Base-by-base conservation (phyloP, 2,113 vertebrate species). In the Ursus arctos region DNA sequence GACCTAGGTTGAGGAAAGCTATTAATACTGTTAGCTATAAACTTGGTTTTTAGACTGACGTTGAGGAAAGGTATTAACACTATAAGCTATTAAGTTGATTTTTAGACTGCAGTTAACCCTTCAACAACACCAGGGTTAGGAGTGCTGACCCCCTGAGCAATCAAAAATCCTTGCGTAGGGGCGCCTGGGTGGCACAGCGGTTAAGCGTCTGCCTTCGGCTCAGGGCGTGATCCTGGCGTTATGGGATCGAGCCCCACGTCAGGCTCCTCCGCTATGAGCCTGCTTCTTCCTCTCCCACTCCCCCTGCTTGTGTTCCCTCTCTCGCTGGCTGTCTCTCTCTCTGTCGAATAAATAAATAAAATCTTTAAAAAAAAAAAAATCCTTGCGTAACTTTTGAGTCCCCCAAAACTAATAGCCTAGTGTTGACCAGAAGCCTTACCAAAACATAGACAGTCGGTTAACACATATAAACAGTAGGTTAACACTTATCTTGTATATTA, bases 1-100 rank as follows among this genome's bases (percentile, higher is more conserved):
- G 55, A 87, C 51, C 67, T n/a, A 85, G 15, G 67, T 61, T 86
- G 40, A 94, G 65, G 55, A 96, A 93, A 94, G 40, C 7, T 36
- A 11, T 21, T 67, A 85, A 61, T 3, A 5, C 19, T 40, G 0
- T 24, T 43, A 63, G 43, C 24, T 40, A 57, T 71, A 49, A 86
- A 61, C 21, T 53, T 81, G 4, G 28, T 89, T 24, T 77, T 84
- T 77, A 26, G 16, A 81, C 11, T 7, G 28, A 10, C 9, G 26
- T 63, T 63, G 40, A 93, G 67, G 51, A 96, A 94, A 94, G n/a
- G 7, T 51, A 11, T 16, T 57, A 83, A 57, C 6, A 7, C 15
- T 49, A 2, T 24, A 43, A 63, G 47, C 33, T n/a, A 47, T 72
- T n/a, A 83, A 69, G 26, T 59, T 82, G 4, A 28, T 84, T 31